Evolutionary conservation across 2,888 invertebrate genomes (phyloP), one percentile per base, ranked within the genome.

Genomic region (Gnatocerus cornutus): DNA sequence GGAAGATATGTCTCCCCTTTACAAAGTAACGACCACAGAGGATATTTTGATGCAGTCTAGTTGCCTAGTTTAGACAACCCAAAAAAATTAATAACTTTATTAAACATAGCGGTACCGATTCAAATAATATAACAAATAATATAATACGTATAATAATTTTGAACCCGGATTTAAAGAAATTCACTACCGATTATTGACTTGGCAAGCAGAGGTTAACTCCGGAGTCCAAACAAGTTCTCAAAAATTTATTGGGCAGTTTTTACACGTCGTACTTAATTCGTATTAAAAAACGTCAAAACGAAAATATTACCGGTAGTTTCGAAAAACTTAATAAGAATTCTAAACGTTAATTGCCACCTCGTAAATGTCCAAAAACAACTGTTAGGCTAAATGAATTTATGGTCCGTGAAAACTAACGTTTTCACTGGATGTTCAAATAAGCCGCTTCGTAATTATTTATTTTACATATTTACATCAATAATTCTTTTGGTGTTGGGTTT

Each of bases 401-500:
- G 46, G 21, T 46, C 46, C 46, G 46, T 46, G 21, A 46, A 12
- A 46, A 46, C 46, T 46, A 46, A 46, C 46, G 16, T 46, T 46
- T 21, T 46, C 14, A 13, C 8, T 16, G 16, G 13, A 13, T 5
- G 12, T 50, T 50, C 16, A 16, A 21, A 46, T 46, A 9, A 14
- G 46, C 46, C 46, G 46, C 14, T 46, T 46, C 9, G 46, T 46
- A 46, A 46, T 46, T 46, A 46, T 46, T 46, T 46, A 46, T 46
- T 46, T 14, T 46, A 16, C 13, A 46, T 16, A 46, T 46, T 46
- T 46, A 16, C 46, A 46, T 46, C 46, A 16, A 16, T 46, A 46
- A 46, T 46, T 46, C 46, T 46, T 76, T 73, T 74, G 33, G 9
- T 33, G 33, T n/a, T 33, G 7, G 33, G 21, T 21, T 21, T 21